These are phyloP conservation scores for Podilymbus podiceps DNA, from an alignment of 2,113 vertebrate genomes.

Conservation along the genomic window DNA sequence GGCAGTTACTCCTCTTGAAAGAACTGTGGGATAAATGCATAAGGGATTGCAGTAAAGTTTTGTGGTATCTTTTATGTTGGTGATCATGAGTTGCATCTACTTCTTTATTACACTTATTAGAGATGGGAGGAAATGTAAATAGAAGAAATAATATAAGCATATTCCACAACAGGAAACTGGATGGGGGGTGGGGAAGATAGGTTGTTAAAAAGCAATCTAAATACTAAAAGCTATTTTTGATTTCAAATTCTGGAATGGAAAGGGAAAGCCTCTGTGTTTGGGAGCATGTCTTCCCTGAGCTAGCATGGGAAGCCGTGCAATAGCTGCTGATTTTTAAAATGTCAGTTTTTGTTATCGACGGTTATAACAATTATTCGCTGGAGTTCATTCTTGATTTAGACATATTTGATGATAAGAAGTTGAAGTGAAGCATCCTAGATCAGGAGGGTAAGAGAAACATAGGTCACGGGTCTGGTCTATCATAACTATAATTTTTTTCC, in stretches of 20 bases:
- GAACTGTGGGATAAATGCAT: fast-evolving
- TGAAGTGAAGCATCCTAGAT: background rate
- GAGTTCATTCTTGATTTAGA: background rate
- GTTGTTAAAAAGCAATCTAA: background rate
- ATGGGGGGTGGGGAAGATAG: background rate
- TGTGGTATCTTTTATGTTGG: background rate
- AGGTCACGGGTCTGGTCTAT: background rate
- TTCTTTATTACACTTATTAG: background rate
- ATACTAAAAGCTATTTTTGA: background rate
- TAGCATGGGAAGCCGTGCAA: background rate
- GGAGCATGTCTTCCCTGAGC: background rate
- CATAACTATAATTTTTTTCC: background rate
- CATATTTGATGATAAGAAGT: background rate
- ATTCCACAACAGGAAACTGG: background rate
- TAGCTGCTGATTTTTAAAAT: background rate
- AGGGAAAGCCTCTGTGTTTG: background rate
- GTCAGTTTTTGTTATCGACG: too few species aligned
- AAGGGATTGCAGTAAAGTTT: background rate
- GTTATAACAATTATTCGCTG: background rate
- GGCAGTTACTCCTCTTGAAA: background rate
- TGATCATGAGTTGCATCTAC: background rate
- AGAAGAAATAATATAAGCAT: background rate
- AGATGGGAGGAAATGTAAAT: background rate
- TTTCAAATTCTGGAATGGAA: background rate
- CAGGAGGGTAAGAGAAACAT: background rate